A percentile compares a stretch with the other conserved stretches of the same genome.
phyloP scores from a whole-genome alignment of 2,797 vertebrate species.

The Sebastiscus albofasciatus region DNA sequence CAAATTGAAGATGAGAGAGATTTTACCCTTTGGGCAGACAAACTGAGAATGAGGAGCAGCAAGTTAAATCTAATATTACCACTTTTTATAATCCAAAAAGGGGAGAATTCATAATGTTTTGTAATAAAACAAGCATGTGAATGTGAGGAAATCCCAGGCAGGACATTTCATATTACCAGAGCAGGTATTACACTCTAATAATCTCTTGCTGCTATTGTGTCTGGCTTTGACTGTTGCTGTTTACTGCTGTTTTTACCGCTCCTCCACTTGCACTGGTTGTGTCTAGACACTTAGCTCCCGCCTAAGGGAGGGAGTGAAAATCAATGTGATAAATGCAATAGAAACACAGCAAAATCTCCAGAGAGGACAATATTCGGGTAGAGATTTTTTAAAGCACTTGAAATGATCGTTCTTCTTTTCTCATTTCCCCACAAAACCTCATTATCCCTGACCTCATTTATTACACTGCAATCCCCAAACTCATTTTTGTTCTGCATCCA shows the following conservation, averaged over 20 bases:
- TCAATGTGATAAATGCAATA: conserved; percentile 23
- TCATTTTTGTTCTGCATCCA: not conserved
- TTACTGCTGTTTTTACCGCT: conserved; percentile 35
- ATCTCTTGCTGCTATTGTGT: conserved; percentile 11
- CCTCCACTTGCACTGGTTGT: not conserved
- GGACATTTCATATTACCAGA: conserved; percentile 1
- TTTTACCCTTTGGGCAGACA: conserved; percentile 26
- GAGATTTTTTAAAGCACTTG: conserved; percentile 11
- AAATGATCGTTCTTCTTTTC: conserved; percentile 16
- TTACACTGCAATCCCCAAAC: not conserved
- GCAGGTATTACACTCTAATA: not conserved
- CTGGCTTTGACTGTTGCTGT: conserved; percentile 10
- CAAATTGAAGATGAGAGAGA: conserved; percentile 27
- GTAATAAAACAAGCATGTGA: conserved; percentile 1
- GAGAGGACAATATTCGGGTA: not conserved
- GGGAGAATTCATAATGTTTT: not conserved
- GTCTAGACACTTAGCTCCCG: conserved; percentile 14
- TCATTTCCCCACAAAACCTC: conserved; percentile 18
- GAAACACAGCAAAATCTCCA: conserved; percentile 13
- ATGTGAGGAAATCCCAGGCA: not conserved
- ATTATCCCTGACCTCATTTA: conserved; percentile 26
- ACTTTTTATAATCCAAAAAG: conserved; percentile 18
- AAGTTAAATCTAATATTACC: conserved; percentile 31
- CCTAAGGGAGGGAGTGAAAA: conserved; percentile 25
- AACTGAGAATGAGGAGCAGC: conserved; percentile 15